Percentiles rank a stretch among this genome's conserved stretches.
Conservation (phyloP, 1,140 invertebrate species). For the Heliconius hewitsoni region DNA sequence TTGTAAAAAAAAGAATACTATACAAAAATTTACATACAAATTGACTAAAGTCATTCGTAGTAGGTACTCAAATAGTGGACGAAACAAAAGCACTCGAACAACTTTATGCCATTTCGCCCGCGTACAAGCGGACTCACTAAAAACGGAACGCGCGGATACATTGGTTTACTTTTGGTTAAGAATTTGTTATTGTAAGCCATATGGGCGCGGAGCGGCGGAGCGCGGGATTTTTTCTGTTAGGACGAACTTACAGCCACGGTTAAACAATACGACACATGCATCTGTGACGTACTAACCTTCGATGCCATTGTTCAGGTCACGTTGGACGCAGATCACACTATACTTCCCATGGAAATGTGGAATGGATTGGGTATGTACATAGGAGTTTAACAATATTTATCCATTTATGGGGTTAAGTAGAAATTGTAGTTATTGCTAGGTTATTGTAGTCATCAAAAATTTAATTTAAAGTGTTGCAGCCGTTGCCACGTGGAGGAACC, state of each 20-base stretch:
- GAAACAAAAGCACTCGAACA: slow-evolving; percentile 67
- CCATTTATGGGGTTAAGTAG: not conserved
- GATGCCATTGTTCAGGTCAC: slow-evolving; percentile 36
- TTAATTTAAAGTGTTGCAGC: too few relatives aligned
- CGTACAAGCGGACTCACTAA: slow-evolving; percentile 60
- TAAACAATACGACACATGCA: slow-evolving; percentile 78
- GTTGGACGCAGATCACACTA: slow-evolving; percentile 14
- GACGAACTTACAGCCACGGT: slow-evolving; percentile 69
- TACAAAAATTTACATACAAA: slow-evolving; percentile 35
- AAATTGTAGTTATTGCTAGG: not conserved
- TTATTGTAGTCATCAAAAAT: too few relatives aligned
- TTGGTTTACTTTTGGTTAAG: slow-evolving; percentile 78
- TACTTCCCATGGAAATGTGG: not conserved
- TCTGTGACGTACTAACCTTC: slow-evolving; percentile 50
- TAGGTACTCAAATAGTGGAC: slow-evolving; percentile 46
- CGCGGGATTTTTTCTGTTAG: slow-evolving; percentile 67
- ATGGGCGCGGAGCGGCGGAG: slow-evolving; percentile 66
- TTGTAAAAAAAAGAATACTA: not conserved
- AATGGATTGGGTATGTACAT: not conserved
- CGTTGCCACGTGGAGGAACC: too few relatives aligned
- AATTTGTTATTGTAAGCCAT: slow-evolving; percentile 80
- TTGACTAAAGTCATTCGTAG: slow-evolving; percentile 49
- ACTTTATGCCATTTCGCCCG: slow-evolving; percentile 69
- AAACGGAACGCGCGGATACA: slow-evolving; percentile 70
- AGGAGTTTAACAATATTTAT: not conserved